Percentiles rank a stretch among this genome's conserved stretches.
Conservation (phyloP, 2,797 vertebrate genomes). For the Cirrhinus mrigala region DNA sequence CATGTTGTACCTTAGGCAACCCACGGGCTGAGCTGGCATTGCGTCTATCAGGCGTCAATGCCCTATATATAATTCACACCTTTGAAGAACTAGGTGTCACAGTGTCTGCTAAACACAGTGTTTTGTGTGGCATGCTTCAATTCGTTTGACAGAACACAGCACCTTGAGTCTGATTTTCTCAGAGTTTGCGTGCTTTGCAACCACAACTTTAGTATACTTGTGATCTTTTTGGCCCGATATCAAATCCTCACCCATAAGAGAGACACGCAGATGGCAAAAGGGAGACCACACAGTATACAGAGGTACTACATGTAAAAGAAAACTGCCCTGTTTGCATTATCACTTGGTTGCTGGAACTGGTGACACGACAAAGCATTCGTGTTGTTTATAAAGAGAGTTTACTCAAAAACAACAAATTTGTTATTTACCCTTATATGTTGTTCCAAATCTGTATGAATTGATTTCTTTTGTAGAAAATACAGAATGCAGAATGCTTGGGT, state of each 20-base stretch:
- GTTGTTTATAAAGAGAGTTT: neutral
- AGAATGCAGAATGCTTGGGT: neutral
- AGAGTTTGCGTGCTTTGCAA: neutral
- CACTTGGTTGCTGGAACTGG: neutral
- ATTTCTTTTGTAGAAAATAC: neutral
- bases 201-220: slow-evolving; percentile 3
- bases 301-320: neutral
- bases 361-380: neutral
- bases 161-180: neutral
- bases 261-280: neutral
- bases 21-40: slow-evolving; percentile 11
- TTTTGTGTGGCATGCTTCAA: slow-evolving; percentile 13
- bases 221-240: slow-evolving; percentile 4
- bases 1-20: slow-evolving; percentile 25
- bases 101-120: slow-evolving; percentile 9
- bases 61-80: slow-evolving; percentile 2
- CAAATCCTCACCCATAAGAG: slow-evolving; percentile 19
- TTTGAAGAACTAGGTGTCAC: slow-evolving; percentile 34
- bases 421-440: neutral
- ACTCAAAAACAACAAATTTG: neutral
- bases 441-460: neutral
- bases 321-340: neutral
- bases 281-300: neutral
- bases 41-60: slow-evolving; percentile 15
- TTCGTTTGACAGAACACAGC: neutral